A percentile compares a stretch with the other conserved stretches of the same genome.
phyloP scores from a whole-genome alignment of 1,140 invertebrate genomes.

The Pteromalus puparum region DNA sequence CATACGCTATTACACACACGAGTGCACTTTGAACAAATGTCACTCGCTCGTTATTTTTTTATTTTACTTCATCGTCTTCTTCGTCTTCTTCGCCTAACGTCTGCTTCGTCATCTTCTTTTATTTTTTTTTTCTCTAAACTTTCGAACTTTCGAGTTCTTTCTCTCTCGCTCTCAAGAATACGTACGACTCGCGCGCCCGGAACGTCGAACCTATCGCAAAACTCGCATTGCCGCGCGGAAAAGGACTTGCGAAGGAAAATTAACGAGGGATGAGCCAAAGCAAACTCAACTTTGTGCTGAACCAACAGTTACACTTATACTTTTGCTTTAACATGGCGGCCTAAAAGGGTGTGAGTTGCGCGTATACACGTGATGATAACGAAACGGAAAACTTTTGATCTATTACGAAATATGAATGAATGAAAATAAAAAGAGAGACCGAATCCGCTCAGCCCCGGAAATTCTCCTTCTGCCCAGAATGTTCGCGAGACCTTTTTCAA shows the following conservation, averaged over 20 bases:
- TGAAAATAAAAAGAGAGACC: background rate
- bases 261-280: background rate
- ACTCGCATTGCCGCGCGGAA: slow-evolving; percentile 48
- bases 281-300: background rate
- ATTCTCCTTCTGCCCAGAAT: slow-evolving; percentile 46
- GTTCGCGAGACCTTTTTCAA: background rate
- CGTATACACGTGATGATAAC: background rate
- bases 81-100: background rate
- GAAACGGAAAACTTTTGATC: background rate
- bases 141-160: slow-evolving; percentile 49
- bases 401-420: background rate
- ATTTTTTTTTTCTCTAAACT: slow-evolving; percentile 40
- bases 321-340: background rate
- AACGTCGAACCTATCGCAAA: slow-evolving; percentile 55
- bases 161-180: slow-evolving; percentile 38
- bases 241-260: slow-evolving; percentile 15
- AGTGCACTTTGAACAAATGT: slow-evolving; percentile 47
- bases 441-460: slow-evolving; percentile 39
- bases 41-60: slow-evolving; percentile 49
- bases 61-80: slow-evolving; percentile 37
- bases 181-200: slow-evolving; percentile 46
- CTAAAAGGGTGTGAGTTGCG: background rate
- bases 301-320: background rate
- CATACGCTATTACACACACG: slow-evolving; percentile 60
- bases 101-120: slow-evolving; percentile 44